Evolutionary conservation across 2,888 invertebrate genomes (phyloP).

Genomic region (Ophioninae sp.): DNA sequence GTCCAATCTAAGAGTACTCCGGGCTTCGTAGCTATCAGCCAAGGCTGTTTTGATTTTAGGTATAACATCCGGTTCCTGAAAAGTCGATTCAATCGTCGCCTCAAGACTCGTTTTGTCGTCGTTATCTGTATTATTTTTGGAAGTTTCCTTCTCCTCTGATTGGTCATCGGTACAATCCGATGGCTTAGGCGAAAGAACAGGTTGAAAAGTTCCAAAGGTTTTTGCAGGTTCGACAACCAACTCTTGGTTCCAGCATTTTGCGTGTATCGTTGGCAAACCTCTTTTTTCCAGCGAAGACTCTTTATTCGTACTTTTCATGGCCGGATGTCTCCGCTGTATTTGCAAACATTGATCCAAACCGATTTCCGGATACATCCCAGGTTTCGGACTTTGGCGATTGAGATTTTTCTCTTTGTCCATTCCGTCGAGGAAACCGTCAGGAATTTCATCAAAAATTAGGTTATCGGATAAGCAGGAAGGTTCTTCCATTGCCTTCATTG

Average conservation of each 20-base stretch:
- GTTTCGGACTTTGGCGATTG: slow-evolving; percentile 63
- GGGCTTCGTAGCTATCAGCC: slow-evolving; percentile 65
- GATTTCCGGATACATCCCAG: slow-evolving; percentile 67
- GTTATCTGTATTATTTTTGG: slow-evolving; percentile 8
- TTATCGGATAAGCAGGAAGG: slow-evolving; percentile 3
- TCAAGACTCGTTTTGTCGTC: slow-evolving; percentile 34
- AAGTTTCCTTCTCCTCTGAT: slow-evolving; percentile 8
- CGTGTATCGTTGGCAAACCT: slow-evolving; percentile 39
- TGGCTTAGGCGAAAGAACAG: slow-evolving; percentile 46
- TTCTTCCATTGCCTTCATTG: slow-evolving; percentile 13
- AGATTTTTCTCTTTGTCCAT: slow-evolving; percentile 67
- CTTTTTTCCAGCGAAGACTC: slow-evolving; percentile 47
- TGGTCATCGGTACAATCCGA: slow-evolving; percentile 7
- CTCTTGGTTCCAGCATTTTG: slow-evolving; percentile 60
- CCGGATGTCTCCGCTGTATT: slow-evolving; percentile 65
- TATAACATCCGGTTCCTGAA: slow-evolving; percentile 55
- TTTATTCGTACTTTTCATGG: slow-evolving; percentile 60
- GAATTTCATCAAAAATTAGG: slow-evolving; percentile 55
- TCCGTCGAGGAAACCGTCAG: slow-evolving; percentile 65
- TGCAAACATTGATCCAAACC: slow-evolving; percentile 67
- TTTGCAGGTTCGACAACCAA: slow-evolving; percentile 63
- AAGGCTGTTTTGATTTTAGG: slow-evolving; percentile 43
- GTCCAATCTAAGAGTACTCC: slow-evolving; percentile 66
- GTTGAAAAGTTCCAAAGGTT: slow-evolving; percentile 70
- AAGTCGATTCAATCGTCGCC: slow-evolving; percentile 54